Percentiles rank a stretch among this genome's conserved stretches.
Evolutionary conservation across 2,888 invertebrate genomes (phyloP).

Genomic region (Caenorhabditis virilis): DNA sequence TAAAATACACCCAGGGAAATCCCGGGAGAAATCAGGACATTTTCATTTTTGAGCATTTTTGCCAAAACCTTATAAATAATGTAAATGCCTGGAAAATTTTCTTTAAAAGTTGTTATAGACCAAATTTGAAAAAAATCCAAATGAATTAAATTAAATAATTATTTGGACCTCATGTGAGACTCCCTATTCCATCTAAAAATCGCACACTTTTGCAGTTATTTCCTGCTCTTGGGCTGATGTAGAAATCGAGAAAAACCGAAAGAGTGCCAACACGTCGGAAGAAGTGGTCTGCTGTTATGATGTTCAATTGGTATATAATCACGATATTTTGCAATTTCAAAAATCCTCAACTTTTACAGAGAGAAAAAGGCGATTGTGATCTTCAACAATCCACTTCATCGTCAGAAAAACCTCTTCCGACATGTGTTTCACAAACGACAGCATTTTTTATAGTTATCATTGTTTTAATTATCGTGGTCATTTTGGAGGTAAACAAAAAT

Average conservation of each 20-base stretch:
- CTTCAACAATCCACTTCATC: slow-evolving; percentile 13
- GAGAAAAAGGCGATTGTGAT: slow-evolving; percentile 46
- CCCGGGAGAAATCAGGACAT: background rate
- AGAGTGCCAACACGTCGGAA: slow-evolving; percentile 31
- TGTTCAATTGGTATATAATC: slow-evolving; percentile 26
- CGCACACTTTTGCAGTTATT: slow-evolving; percentile 38
- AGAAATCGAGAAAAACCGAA: slow-evolving; percentile 39
- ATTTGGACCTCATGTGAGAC: background rate
- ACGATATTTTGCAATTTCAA: background rate
- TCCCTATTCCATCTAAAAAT: background rate
- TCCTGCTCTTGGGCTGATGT: slow-evolving; percentile 46
- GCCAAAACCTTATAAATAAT: too few species aligned
- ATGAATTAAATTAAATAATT: background rate
- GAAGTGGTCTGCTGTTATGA: slow-evolving; percentile 45
- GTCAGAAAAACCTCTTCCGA: slow-evolving; percentile 2
- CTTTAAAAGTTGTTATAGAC: too few species aligned
- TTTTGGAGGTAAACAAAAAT: slow-evolving; percentile 5
- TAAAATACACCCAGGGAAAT: background rate
- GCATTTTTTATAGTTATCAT: slow-evolving; percentile 22
- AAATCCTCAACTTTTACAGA: slow-evolving; percentile 15
- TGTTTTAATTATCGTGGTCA: slow-evolving; percentile 13
- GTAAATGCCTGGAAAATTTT: too few species aligned
- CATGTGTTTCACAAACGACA: slow-evolving; percentile 16
- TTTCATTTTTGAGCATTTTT: background rate
- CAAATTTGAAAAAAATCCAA: too few species aligned